These are phyloP conservation scores for Myathropa florea DNA, from an alignment of 2,888 invertebrate species.

Conservation along the genomic window DNA sequence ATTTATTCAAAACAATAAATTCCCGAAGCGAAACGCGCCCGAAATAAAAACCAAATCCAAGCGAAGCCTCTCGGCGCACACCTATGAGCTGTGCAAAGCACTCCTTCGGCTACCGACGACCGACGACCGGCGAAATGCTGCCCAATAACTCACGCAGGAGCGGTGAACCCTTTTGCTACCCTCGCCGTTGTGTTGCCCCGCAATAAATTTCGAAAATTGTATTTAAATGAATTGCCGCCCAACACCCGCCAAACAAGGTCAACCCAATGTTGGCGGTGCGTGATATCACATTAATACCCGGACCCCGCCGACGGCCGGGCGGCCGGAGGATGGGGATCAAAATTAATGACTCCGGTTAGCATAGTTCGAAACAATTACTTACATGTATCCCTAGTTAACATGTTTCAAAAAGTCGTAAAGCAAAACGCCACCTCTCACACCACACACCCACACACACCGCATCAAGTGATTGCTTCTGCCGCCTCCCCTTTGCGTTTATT, in stretches of 20 bases:
- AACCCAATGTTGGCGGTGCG: constrained; percentile 16
- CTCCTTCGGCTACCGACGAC: background rate
- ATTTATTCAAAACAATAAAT: constrained; percentile 65
- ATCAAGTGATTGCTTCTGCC: constrained; percentile 43
- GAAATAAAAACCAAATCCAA: constrained; percentile 7
- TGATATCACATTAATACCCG: constrained; percentile 30
- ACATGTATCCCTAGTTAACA: constrained; percentile 60
- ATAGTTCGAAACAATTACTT: constrained; percentile 69
- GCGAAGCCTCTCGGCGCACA: constrained; percentile 22
- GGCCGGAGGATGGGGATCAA: constrained; percentile 2
- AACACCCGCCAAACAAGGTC: constrained; percentile 23
- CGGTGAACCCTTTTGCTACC: constrained; percentile 47
- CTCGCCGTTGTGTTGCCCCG: constrained; percentile 24
- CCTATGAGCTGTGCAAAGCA: constrained; percentile 6
- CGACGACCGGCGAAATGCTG: constrained; percentile 21
- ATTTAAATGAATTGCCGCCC: constrained; percentile 51
- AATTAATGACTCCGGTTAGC: constrained; percentile 68
- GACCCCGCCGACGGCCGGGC: background rate
- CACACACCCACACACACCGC: background rate
- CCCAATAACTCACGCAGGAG: constrained; percentile 51
- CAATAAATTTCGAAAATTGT: constrained; percentile 66
- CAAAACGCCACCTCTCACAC: constrained; percentile 51
- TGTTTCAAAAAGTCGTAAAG: constrained; percentile 66
- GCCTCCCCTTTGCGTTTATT: constrained; percentile 33
- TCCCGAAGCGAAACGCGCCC: constrained; percentile 19